These are phyloP conservation scores for Progne subis DNA, from an alignment of 2,113 vertebrate species.

Conservation along the genomic window DNA sequence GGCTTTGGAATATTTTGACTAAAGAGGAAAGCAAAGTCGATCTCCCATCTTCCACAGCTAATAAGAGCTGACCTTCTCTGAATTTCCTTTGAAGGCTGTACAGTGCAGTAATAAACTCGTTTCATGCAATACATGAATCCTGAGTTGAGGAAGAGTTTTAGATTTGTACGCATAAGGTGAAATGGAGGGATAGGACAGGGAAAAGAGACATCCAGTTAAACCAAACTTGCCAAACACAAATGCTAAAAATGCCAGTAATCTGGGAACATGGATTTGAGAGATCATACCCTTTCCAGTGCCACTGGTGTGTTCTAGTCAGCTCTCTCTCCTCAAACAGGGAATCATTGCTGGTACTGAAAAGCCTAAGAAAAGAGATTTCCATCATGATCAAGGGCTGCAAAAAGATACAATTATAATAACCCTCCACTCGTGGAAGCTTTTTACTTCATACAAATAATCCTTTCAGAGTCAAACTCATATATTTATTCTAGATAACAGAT, in stretches of 20 bases:
- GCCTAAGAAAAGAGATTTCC: not conserved
- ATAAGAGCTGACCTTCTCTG: slow-evolving; percentile 26
- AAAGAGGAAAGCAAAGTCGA: not conserved
- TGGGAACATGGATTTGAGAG: not conserved
- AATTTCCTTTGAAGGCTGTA: not conserved
- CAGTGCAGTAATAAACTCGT: not conserved
- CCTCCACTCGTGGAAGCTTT: not conserved
- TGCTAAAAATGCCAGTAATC: not conserved
- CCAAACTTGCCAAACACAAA: not conserved
- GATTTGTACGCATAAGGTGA: not conserved
- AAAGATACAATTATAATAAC: not conserved
- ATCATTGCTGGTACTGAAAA: not conserved
- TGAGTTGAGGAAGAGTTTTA: not conserved
- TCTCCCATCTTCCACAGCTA: not conserved
- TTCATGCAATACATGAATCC: not conserved
- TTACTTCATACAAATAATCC: not conserved
- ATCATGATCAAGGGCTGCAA: not conserved
- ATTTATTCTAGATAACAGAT: slow-evolving; percentile 57
- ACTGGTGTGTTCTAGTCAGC: not conserved
- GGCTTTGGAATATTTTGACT: slow-evolving; percentile 69
- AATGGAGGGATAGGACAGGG: not conserved
- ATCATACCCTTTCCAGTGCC: not conserved
- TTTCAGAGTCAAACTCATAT: not conserved
- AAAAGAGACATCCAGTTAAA: not conserved
- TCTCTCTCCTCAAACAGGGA: not conserved